phyloP scores from a whole-genome alignment of 2,113 vertebrate species.

The Calidris pygmaea region DNA sequence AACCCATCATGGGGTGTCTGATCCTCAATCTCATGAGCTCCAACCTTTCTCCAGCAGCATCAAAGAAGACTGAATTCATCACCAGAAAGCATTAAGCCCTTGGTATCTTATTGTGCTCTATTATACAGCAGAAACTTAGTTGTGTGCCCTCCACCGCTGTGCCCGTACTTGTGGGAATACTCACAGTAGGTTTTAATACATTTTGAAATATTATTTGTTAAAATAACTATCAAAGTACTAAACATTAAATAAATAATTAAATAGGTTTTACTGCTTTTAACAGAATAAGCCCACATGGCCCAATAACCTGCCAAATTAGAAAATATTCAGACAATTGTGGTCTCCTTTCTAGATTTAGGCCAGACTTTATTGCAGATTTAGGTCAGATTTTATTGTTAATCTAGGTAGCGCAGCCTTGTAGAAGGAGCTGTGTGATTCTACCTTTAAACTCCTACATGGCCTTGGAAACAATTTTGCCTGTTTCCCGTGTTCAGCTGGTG shows the following conservation, averaged over 20 bases:
- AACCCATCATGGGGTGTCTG: neutral
- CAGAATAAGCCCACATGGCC: neutral
- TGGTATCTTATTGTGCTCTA: neutral
- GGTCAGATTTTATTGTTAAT: neutral
- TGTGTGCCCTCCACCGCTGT: neutral
- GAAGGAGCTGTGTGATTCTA: accelerated
- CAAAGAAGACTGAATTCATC: neutral
- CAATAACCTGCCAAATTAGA: neutral
- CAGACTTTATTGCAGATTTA: neutral
- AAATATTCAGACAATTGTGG: neutral
- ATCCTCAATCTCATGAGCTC: neutral
- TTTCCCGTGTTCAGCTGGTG: neutral
- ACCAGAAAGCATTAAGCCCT: neutral
- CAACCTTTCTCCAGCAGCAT: neutral
- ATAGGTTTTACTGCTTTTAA: neutral
- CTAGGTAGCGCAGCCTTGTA: neutral
- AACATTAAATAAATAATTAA: neutral
- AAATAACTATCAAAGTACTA: neutral
- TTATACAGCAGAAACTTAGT: neutral
- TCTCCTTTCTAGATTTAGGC: neutral
- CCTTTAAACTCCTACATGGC: neutral
- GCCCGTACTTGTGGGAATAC: neutral
- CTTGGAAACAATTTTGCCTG: neutral
- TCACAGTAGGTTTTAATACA: neutral
- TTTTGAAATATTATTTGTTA: neutral